Base-by-base conservation (phyloP, 2,888 invertebrate species). In the Philaethria dido region DNA sequence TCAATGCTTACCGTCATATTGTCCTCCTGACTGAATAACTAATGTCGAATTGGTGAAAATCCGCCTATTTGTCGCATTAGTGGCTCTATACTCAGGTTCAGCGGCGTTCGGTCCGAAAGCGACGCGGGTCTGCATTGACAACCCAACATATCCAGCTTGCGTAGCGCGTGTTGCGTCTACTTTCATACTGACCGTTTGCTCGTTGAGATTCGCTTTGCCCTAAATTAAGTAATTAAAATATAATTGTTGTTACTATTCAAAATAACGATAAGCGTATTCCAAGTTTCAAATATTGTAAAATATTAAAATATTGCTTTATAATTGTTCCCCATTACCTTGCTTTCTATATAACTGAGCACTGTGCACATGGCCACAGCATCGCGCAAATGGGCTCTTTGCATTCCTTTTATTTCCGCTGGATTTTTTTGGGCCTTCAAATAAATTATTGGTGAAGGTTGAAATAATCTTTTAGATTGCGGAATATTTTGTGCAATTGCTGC, bases 1-100 rank as follows among this genome's bases (percentile, higher is more conserved):
- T 16, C 36, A n/a, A 13, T 25, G 8, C 18, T 78, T 72, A 96
- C 96, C 96, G 71, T 94, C 94, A 87, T 99, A 99, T 85, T 99
- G 99, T 62, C 97, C 99, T 16, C 99, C 99, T 0, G 99, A 98
- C 80, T 99, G 99, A 75, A 99, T 94, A 33, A 99, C 95, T 69
- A 98, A 94, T 0, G 98, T 95, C 71, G 97, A 97, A 72, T 96
- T 95, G 63, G 93, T 94, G 62, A 94, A 95, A 33, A 99, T 94
- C 52, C 88, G 86, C 6, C 93, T 87, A 78, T 96, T 95, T 5
- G 96, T 95, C n/a, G 92, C 89, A 72, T 93, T 93, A 18, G 94
- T 95, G 0, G 96, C 94, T 71, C 94, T 93, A 84, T 99, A 99
- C 84, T 98, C 97, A 0, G 98, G 97, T 65, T 97, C 94, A 0